phyloP scores from a whole-genome alignment of 1,140 invertebrate species.

The Macrobrachium rosenbergii region DNA sequence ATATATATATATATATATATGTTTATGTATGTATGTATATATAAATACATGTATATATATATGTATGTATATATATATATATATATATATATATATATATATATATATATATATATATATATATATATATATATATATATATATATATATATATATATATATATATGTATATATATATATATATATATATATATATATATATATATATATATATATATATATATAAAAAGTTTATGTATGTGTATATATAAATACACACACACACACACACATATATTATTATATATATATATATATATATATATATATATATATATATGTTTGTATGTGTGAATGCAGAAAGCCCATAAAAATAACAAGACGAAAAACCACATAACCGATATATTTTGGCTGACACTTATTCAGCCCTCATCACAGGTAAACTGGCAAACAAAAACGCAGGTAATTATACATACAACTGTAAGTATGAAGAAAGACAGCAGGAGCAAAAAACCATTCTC shows the following conservation, averaged over 20 bases:
- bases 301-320: neutral
- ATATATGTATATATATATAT: neutral
- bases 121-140: neutral
- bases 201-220: neutral
- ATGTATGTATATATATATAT: neutral
- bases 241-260: neutral
- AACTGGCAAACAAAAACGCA: too few relatives aligned
- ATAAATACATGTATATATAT: neutral
- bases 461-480: too few relatives aligned
- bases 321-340: neutral
- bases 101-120: neutral
- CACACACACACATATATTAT: too few relatives aligned
- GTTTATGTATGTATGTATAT: too few relatives aligned
- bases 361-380: too few relatives aligned
- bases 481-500: too few relatives aligned
- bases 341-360: too few relatives aligned
- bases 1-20: too few relatives aligned
- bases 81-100: neutral
- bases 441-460: too few relatives aligned
- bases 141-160: neutral
- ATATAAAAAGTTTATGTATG: neutral
- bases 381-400: too few relatives aligned
- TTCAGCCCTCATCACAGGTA: too few relatives aligned
- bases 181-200: neutral
- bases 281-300: slow-evolving; percentile 11